phyloP scores from a whole-genome alignment of 2,888 invertebrate genomes.

The Apomyelois bistriatella region DNA sequence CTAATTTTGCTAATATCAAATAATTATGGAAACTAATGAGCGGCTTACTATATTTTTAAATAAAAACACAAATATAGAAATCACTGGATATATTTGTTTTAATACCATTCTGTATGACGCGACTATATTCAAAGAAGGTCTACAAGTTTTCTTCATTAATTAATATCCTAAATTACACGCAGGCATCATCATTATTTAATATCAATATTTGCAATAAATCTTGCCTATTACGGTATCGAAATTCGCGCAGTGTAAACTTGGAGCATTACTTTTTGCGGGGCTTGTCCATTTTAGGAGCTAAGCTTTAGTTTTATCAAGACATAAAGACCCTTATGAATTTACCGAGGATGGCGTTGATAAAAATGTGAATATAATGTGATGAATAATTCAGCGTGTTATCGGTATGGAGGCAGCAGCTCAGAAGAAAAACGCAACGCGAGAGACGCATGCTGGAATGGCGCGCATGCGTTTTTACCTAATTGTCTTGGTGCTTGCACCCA shows the following conservation, averaged over 20 bases:
- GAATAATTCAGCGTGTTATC: constrained; percentile 79
- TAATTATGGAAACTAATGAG: no score
- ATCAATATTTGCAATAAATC: background rate
- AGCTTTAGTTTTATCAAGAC: constrained; percentile 79
- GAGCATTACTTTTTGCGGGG: constrained; percentile 48
- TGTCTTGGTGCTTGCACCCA: constrained; percentile 74
- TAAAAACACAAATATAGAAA: no score
- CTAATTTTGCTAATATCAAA: no score
- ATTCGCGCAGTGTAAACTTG: constrained; percentile 46
- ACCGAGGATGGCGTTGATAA: constrained; percentile 77
- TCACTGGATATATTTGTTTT: no score
- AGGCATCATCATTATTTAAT: background rate
- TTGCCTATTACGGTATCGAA: constrained; percentile 43
- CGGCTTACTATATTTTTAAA: no score
- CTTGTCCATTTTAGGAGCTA: constrained; percentile 59
- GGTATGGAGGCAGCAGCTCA: constrained; percentile 60
- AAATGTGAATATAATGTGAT: constrained; percentile 77
- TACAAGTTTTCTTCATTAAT: background rate
- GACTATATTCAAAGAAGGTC: no score
- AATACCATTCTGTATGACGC: no score
- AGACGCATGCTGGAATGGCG: constrained; percentile 65
- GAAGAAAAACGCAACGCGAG: constrained; percentile 55
- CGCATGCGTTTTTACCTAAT: constrained; percentile 73
- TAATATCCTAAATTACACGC: background rate
- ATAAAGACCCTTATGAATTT: constrained; percentile 77